Conservation (phyloP, 2,113 vertebrate species). For the Zosterops lateralis region DNA sequence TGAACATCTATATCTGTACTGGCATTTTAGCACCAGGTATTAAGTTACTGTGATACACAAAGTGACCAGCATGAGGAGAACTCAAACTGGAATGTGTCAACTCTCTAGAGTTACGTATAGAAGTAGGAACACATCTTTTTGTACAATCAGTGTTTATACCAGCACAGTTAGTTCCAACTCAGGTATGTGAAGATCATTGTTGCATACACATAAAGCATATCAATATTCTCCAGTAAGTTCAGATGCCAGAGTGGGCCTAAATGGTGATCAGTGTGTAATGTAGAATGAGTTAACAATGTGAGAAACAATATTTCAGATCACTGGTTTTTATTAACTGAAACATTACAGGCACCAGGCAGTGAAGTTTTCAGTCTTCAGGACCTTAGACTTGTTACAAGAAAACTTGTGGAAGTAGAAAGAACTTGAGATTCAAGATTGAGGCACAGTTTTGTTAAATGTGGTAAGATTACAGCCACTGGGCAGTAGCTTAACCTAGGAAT, state of each 20-base stretch:
- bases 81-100: neutral
- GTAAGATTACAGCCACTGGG: neutral
- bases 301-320: neutral
- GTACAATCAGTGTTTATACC: neutral
- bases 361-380: neutral
- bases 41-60: slow-evolving; percentile 5
- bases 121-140: neutral
- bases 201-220: neutral
- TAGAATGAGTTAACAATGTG: neutral
- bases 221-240: neutral
- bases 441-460: neutral
- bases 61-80: neutral
- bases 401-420: neutral
- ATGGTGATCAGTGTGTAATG: fast-evolving
- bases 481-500: neutral
- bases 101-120: neutral
- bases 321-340: neutral
- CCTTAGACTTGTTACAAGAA: neutral
- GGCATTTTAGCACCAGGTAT: neutral
- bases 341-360: neutral
- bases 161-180: neutral
- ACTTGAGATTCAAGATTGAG: neutral
- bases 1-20: neutral
- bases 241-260: neutral
- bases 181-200: neutral